Evolutionary conservation across 2,888 invertebrate genomes (phyloP).

Genomic region (Caenorhabditis virilis): DNA sequence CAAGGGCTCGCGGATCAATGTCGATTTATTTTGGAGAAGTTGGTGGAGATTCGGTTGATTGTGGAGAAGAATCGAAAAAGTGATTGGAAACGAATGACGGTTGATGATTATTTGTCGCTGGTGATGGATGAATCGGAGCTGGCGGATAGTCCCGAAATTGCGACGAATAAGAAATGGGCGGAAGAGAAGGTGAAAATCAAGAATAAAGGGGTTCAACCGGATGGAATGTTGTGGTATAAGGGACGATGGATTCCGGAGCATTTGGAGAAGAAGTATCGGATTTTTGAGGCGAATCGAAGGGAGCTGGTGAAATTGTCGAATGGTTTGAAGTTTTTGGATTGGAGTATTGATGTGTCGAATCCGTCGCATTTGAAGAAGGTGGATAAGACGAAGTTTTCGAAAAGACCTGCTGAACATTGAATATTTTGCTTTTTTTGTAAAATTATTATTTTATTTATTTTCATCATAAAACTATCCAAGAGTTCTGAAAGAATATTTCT

Average conservation of each 20-base stretch:
- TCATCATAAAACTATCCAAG: constrained; percentile 9
- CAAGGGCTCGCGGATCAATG: constrained; percentile 34
- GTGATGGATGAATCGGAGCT: constrained; percentile 25
- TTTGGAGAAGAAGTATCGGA: constrained; percentile 13
- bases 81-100: constrained; percentile 25
- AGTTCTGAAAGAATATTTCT: constrained; percentile 43
- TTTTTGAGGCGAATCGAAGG: constrained; percentile 35
- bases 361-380: constrained; percentile 44
- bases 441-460: constrained; percentile 1
- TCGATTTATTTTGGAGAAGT: constrained; percentile 27
- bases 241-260: constrained; percentile 27
- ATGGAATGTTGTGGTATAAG: constrained; percentile 23
- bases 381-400: constrained; percentile 34
- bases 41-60: constrained; percentile 42
- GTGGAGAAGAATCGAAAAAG: constrained; percentile 23
- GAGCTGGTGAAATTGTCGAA: constrained; percentile 29
- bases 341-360: constrained; percentile 44
- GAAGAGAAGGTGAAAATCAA: constrained; percentile 2
- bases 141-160: constrained; percentile 10
- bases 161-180: background rate
- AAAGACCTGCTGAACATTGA: constrained; percentile 5
- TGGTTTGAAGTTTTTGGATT: constrained; percentile 51
- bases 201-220: constrained; percentile 6
- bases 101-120: constrained; percentile 34
- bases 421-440: constrained; percentile 1